A percentile compares a stretch with the other conserved stretches of the same genome.
Conservation (phyloP, 2,113 vertebrate genomes). For the Nesogale talazaci region DNA sequence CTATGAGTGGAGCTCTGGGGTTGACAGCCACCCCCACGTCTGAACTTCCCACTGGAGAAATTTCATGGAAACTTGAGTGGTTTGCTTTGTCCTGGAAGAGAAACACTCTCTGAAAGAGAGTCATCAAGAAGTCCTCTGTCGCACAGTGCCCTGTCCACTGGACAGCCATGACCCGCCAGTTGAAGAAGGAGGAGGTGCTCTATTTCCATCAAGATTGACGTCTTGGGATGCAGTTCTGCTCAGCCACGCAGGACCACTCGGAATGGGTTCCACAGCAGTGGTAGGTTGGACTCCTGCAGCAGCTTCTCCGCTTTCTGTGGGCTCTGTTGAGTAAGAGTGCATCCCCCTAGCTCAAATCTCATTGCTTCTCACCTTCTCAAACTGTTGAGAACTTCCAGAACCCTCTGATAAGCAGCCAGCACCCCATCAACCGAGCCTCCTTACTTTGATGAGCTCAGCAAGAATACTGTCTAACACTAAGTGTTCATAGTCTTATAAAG, state of each 20-base stretch:
- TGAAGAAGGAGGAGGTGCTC: too few species aligned
- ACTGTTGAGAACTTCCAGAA: not conserved
- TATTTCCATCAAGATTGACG: too few species aligned
- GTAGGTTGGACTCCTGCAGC: not conserved
- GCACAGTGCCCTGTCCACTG: too few species aligned
- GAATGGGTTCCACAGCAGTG: too few species aligned
- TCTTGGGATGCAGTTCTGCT: too few species aligned
- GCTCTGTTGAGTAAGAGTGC: not conserved
- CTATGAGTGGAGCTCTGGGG: not conserved
- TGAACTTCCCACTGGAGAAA: not conserved
- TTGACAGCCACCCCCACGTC: constrained; percentile 25
- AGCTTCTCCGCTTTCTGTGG: not conserved
- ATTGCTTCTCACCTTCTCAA: not conserved
- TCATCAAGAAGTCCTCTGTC: not conserved
- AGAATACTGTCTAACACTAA: not conserved
- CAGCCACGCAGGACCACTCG: too few species aligned
- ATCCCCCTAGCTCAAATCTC: too few species aligned
- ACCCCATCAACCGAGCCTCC: not conserved
- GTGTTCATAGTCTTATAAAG: not conserved
- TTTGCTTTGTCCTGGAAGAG: not conserved
- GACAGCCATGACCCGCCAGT: too few species aligned
- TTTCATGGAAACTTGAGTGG: not conserved
- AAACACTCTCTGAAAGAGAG: not conserved
- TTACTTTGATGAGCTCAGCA: not conserved
- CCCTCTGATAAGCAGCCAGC: not conserved